Percentiles rank a stretch among this genome's conserved stretches.
These are phyloP conservation scores for Eidolon dupreanum DNA, from an alignment of 2,797 vertebrate genomes.

Conservation along the genomic window DNA sequence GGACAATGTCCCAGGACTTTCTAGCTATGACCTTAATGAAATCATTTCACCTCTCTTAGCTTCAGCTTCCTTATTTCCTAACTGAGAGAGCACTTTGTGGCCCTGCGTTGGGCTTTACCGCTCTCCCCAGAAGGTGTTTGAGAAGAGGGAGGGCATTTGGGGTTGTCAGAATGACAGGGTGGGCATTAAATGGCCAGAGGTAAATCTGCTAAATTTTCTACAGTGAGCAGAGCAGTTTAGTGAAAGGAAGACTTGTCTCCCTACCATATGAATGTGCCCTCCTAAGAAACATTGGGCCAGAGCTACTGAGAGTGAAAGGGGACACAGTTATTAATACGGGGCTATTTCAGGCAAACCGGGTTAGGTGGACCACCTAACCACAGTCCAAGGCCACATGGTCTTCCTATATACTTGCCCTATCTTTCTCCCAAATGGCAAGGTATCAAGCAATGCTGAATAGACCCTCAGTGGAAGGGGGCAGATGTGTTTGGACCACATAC, in stretches of 20 bases:
- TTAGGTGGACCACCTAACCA: background rate
- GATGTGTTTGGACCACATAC: background rate
- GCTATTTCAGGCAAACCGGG: background rate
- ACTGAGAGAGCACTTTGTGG: background rate
- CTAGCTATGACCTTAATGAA: background rate
- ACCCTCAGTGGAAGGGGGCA: background rate
- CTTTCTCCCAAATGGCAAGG: background rate
- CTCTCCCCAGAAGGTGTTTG: background rate
- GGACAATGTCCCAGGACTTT: background rate
- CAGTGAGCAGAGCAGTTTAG: background rate
- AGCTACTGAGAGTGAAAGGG: background rate
- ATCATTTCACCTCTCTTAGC: background rate
- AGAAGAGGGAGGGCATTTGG: background rate
- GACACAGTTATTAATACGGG: background rate
- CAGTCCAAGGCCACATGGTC: background rate
- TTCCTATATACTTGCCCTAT: background rate
- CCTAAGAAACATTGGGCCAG: background rate
- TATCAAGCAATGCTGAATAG: background rate
- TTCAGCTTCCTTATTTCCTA: background rate
- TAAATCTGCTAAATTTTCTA: background rate
- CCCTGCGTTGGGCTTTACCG: background rate
- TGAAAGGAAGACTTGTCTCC: constrained; percentile 3
- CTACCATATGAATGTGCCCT: background rate
- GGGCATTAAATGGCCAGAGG: background rate
- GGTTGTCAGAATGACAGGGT: constrained; percentile 17